Evolutionary conservation across 2,888 invertebrate genomes (phyloP).

Genomic region (Nymphalis polychloros): DNA sequence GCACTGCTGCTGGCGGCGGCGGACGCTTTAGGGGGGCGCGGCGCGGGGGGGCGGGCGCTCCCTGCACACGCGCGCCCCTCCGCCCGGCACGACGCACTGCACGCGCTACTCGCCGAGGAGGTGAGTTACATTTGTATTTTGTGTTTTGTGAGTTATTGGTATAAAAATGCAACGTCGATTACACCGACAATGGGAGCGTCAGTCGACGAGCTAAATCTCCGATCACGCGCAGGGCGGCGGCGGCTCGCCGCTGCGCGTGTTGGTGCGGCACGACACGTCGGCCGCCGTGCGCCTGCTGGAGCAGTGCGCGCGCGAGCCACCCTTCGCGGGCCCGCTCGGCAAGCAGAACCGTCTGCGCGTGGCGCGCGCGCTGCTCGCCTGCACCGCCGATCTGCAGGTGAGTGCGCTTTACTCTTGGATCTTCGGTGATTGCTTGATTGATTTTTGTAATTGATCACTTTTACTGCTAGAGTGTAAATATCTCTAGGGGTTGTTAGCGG

Average conservation of each 20-base stretch:
- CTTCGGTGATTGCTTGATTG: too few species aligned
- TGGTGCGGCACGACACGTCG: constrained; percentile 67
- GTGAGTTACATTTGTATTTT: too few species aligned
- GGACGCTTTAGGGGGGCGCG: constrained; percentile 88
- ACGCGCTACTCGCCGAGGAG: constrained; percentile 58
- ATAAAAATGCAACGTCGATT: background rate
- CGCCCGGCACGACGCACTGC: constrained; percentile 83
- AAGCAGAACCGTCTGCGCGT: constrained; percentile 75
- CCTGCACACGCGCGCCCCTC: constrained; percentile 78
- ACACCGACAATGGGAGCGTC: too few species aligned
- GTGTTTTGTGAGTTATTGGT: too few species aligned
- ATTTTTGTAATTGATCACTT: background rate
- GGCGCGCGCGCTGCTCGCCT: constrained; percentile 61
- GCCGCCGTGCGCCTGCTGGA: constrained; percentile 69
- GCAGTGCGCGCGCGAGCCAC: constrained; percentile 73
- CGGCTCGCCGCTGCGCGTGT: constrained; percentile 60
- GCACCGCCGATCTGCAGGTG: constrained; percentile 49
- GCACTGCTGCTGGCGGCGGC: constrained; percentile 87
- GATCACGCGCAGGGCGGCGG: constrained; percentile 19
- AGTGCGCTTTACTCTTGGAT: background rate
- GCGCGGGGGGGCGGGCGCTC: constrained; percentile 85
- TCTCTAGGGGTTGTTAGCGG: too few species aligned
- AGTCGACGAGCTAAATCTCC: too few species aligned
- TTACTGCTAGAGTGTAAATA: too few species aligned
- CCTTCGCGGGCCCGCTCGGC: constrained; percentile 75